Percentiles rank a stretch among this genome's conserved stretches.
Evolutionary conservation across 2,797 vertebrate species (phyloP).

Genomic region (Chaenodraco wilsoni): DNA sequence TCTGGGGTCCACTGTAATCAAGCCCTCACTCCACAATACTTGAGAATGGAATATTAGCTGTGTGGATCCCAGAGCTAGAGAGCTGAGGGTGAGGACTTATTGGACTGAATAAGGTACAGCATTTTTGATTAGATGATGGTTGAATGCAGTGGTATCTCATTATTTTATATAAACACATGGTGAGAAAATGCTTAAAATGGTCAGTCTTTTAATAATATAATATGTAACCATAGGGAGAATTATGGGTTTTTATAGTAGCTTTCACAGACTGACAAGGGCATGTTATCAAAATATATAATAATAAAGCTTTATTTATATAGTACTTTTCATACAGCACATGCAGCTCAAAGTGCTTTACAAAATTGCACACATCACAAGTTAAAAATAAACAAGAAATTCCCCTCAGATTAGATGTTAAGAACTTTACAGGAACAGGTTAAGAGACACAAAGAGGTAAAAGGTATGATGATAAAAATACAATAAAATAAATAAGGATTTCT

Average conservation of each 20-base stretch:
- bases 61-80: constrained; percentile 36
- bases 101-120: constrained; percentile 14
- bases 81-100: constrained; percentile 13
- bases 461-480: too few species aligned
- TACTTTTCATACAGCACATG: too few species aligned
- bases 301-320: too few species aligned
- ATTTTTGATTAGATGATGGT: constrained; percentile 32
- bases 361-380: too few species aligned
- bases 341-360: too few species aligned
- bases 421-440: too few species aligned
- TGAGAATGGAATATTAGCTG: constrained; percentile 46
- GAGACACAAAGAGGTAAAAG: too few species aligned
- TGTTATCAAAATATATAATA: not conserved
- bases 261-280: not conserved
- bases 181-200: not conserved
- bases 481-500: too few species aligned
- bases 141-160: constrained; percentile 5
- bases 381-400: too few species aligned
- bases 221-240: too few species aligned
- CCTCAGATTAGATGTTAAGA: too few species aligned
- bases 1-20: constrained; percentile 48
- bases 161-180: not conserved
- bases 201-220: not conserved
- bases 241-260: not conserved
- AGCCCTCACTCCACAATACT: constrained; percentile 31